Evolutionary conservation across 1,140 invertebrate species (phyloP).

Genomic region (Lethrus apterus): DNA sequence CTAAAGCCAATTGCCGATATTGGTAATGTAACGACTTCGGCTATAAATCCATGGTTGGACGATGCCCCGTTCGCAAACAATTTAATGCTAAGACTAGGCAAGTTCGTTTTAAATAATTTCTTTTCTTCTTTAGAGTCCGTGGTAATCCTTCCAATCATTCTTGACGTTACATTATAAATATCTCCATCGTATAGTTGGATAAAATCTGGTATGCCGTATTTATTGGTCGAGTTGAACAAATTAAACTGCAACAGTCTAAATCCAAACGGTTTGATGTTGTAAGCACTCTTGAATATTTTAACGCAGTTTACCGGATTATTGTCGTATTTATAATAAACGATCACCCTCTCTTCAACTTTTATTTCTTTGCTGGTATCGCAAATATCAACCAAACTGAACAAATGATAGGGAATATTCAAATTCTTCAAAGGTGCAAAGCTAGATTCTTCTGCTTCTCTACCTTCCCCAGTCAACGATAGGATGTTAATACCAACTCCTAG

Average conservation of each 20-base stretch:
- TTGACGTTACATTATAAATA: slow-evolving; percentile 78
- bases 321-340: slow-evolving; percentile 97
- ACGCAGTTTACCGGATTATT: slow-evolving; percentile 94
- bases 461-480: slow-evolving; percentile 86
- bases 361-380: slow-evolving; percentile 93
- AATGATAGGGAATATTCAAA: slow-evolving; percentile 82
- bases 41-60: slow-evolving; percentile 91
- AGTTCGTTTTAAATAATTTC: slow-evolving; percentile 64
- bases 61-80: slow-evolving; percentile 92
- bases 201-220: slow-evolving; percentile 72
- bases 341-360: slow-evolving; percentile 77
- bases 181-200: slow-evolving; percentile 88
- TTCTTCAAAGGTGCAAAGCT: slow-evolving; percentile 78
- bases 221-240: slow-evolving; percentile 81
- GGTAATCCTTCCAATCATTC: slow-evolving; percentile 62
- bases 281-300: slow-evolving; percentile 88
- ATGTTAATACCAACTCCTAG: slow-evolving; percentile 85
- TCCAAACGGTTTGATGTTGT: slow-evolving; percentile 77
- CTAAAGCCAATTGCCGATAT: slow-evolving; percentile 83
- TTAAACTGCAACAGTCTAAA: slow-evolving; percentile 90
- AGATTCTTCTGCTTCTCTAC: slow-evolving; percentile 76
- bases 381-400: slow-evolving; percentile 94
- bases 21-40: slow-evolving; percentile 91
- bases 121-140: slow-evolving; percentile 63
- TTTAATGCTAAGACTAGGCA: slow-evolving; percentile 80